Conservation (phyloP, 2,888 invertebrate genomes). For the Cheilosia urbana region DNA sequence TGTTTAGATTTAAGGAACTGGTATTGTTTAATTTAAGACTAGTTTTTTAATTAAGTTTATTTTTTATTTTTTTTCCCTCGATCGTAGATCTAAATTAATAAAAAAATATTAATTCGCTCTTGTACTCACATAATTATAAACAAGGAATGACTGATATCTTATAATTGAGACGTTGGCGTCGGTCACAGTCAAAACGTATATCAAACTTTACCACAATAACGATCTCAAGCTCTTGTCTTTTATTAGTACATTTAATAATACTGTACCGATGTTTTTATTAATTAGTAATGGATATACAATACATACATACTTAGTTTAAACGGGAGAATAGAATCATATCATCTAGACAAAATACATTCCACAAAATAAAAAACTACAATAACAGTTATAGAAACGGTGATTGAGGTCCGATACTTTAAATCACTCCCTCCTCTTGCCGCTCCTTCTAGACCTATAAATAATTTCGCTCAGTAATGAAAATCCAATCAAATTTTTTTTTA, state of each 20-base stretch:
- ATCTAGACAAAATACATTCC: constrained; percentile 29
- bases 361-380: constrained; percentile 1
- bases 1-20: too few species aligned
- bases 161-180: too few species aligned
- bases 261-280: constrained; percentile 33
- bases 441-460: constrained; percentile 53
- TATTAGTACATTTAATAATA: constrained; percentile 25
- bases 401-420: constrained; percentile 1
- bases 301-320: constrained; percentile 9
- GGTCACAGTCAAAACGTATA: too few species aligned
- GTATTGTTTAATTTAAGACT: too few species aligned
- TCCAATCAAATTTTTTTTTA: neutral
- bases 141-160: too few species aligned
- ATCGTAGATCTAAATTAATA: too few species aligned
- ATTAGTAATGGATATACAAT: constrained; percentile 16
- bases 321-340: constrained; percentile 21
- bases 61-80: too few species aligned
- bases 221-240: neutral
- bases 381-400: neutral
- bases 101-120: too few species aligned
- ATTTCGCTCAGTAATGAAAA: neutral
- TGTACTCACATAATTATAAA: too few species aligned
- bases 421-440: constrained; percentile 44
- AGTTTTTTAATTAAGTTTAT: too few species aligned
- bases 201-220: too few species aligned